Base-by-base conservation (phyloP, 2,797 vertebrate genomes). In the Acanthiza pusilla region DNA sequence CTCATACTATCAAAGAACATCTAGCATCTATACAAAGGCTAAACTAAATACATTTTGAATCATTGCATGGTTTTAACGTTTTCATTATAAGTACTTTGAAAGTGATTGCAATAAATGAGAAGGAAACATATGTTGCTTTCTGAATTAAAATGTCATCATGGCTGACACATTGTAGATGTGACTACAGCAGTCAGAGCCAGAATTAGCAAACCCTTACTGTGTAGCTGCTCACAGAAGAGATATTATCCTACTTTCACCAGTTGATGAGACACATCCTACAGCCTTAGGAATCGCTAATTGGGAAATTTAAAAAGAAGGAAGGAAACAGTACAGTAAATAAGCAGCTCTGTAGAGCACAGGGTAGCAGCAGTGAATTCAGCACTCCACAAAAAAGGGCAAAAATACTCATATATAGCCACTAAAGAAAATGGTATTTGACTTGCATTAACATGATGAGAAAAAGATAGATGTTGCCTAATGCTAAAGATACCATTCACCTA, bases 131-230 rank as follows among this genome's bases (percentile, higher is more conserved):
- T 95, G 85, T 85, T 97, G 95, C 82, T 96, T 88, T 96, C 92
- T 91, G 78, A 97, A 97, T 96, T 97, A 91, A 91, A 96, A 93
- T 93, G 93, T 96, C 94, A 95, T 90, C 83, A 93, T 94, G 85
- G 66, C 86, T 96, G 76, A 96, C 95, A 95, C 90, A 94, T 84
- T 97, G 74, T 94, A 82, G 74, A 91, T 94, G 72, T 92, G 83
- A 96, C 85, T 94, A 77, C 90, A 88, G 94, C 93, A 94, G 87
- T 86, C 89, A 96, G 91, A 94, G 92, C 58, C 85, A 89, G 70
- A 94, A 92, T 91, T 88, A 97, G 93, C 89, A 97, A 97, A 89
- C 88, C 61, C 67, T 97, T 91, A 84, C 91, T 89, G 84, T 79
- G 88, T 91, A 95, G 92, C 93, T 93, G 74, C 75, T 91, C 88